Conservation (phyloP, 2,888 invertebrate species). For the Microplitis deprimator region DNA sequence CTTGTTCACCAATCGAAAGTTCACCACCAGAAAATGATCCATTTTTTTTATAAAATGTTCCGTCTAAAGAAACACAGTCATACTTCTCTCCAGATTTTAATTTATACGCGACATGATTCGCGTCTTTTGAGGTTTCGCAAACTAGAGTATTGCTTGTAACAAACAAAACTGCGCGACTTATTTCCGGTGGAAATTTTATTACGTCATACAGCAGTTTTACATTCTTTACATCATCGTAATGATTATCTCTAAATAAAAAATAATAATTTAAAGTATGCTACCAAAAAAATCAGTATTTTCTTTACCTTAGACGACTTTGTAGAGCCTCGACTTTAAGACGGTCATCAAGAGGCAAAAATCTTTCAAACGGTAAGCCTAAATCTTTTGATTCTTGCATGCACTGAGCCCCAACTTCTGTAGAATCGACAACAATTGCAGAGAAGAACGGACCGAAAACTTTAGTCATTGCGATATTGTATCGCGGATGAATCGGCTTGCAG, state of each 20-base stretch:
- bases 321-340: constrained; percentile 9
- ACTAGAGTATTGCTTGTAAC: constrained; percentile 97
- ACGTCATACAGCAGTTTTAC: constrained; percentile 96
- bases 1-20: constrained; percentile 85
- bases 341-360: constrained; percentile 92
- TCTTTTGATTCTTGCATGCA: constrained; percentile 82
- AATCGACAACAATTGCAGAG: constrained; percentile 98
- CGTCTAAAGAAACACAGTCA: constrained; percentile 94
- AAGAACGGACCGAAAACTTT: constrained; percentile 97
- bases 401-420: constrained; percentile 90
- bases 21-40: constrained; percentile 93
- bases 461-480: constrained; percentile 95
- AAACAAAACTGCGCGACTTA: constrained; percentile 93
- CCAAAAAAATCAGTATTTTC: no score
- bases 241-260: no score
- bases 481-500: constrained; percentile 96
- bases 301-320: constrained; percentile 35
- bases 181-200: constrained; percentile 88
- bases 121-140: constrained; percentile 96
- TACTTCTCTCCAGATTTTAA: constrained; percentile 81
- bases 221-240: constrained; percentile 83
- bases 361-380: constrained; percentile 95
- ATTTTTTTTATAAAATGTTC: constrained; percentile 96
- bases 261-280: no score
- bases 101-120: constrained; percentile 92